A percentile compares a stretch with the other conserved stretches of the same genome.
Evolutionary conservation across 2,797 vertebrate genomes (phyloP).

Genomic region (Amblyopsis hoosieri): DNA sequence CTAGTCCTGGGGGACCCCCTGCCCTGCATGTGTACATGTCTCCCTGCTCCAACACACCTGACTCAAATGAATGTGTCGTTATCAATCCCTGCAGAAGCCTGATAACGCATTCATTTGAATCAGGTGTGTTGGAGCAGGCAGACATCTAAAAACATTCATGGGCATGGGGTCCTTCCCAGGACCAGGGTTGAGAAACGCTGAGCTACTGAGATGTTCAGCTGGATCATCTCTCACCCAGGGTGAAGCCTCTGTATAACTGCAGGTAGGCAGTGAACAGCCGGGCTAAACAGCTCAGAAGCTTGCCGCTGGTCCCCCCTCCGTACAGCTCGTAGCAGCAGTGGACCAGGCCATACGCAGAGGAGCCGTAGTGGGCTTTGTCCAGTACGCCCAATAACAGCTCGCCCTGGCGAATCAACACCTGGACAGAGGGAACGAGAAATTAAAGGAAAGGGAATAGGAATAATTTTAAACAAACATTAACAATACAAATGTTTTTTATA

Average conservation of each 20-base stretch:
- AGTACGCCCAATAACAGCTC: constrained; percentile 91
- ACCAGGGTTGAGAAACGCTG: too few species aligned
- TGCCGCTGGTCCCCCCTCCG: constrained; percentile 90
- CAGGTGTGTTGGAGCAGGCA: too few species aligned
- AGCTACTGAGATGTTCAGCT: not conserved
- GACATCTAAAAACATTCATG: too few species aligned
- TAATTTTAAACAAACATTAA: too few species aligned
- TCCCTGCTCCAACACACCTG: too few species aligned
- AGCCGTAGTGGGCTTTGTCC: constrained; percentile 98
- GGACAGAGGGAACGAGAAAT: not conserved
- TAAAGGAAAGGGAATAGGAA: not conserved
- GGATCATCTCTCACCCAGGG: constrained; percentile 78
- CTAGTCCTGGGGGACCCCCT: too few species aligned
- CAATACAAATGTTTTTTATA: too few species aligned
- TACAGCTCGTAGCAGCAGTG: constrained; percentile 97
- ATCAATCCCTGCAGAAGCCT: too few species aligned
- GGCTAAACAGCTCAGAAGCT: constrained; percentile 90
- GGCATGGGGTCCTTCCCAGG: too few species aligned
- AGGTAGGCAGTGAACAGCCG: constrained; percentile 96
- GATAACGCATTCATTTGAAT: too few species aligned
- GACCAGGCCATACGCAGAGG: constrained; percentile 92
- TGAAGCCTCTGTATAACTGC: constrained; percentile 94
- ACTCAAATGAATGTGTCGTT: too few species aligned
- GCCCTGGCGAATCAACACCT: constrained; percentile 91
- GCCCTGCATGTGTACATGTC: too few species aligned